phyloP scores from a whole-genome alignment of 2,113 vertebrate genomes.

The Glaucomys volans region DNA sequence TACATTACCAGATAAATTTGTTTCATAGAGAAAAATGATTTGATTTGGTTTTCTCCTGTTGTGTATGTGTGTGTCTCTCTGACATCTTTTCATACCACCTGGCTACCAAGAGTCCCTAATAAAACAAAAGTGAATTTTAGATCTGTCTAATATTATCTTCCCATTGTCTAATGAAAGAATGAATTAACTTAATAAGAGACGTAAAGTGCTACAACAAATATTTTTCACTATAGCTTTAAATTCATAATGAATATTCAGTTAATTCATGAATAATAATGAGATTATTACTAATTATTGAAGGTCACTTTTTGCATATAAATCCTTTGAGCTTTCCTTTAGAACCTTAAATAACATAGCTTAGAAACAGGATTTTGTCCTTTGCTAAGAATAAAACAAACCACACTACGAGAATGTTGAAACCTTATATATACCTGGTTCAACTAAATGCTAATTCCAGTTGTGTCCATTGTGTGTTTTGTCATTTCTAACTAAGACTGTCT shows the following conservation, averaged over 20 bases:
- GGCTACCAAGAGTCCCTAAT: constrained; percentile 20
- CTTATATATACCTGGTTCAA: neutral
- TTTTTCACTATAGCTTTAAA: constrained; percentile 55
- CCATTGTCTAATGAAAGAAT: neutral
- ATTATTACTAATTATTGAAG: constrained; percentile 51
- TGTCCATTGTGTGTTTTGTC: constrained; percentile 57
- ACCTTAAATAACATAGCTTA: constrained; percentile 40
- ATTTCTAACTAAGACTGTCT: constrained; percentile 25
- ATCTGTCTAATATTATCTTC: constrained; percentile 32
- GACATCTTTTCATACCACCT: constrained; percentile 27
- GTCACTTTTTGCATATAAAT: constrained; percentile 44
- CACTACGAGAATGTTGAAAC: constrained; percentile 40
- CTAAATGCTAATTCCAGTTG: constrained; percentile 58
- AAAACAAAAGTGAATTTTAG: constrained; percentile 68
- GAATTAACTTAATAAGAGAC: constrained; percentile 48
- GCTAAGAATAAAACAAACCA: constrained; percentile 59
- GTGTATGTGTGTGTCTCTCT: constrained; percentile 16
- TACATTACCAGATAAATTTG: constrained; percentile 54
- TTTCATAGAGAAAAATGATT: constrained; percentile 41
- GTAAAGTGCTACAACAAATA: neutral
- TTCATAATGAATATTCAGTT: constrained; percentile 17
- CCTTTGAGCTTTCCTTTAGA: constrained; percentile 37
- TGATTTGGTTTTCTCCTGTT: constrained; percentile 37
- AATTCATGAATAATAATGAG: constrained; percentile 50
- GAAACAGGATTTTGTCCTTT: constrained; percentile 42